A percentile compares a stretch with the other conserved stretches of the same genome.
Evolutionary conservation across 30 jellyfish, hydroid and myxozoan species (phyloP).

Genomic region (Cassiopea xamachana): DNA sequence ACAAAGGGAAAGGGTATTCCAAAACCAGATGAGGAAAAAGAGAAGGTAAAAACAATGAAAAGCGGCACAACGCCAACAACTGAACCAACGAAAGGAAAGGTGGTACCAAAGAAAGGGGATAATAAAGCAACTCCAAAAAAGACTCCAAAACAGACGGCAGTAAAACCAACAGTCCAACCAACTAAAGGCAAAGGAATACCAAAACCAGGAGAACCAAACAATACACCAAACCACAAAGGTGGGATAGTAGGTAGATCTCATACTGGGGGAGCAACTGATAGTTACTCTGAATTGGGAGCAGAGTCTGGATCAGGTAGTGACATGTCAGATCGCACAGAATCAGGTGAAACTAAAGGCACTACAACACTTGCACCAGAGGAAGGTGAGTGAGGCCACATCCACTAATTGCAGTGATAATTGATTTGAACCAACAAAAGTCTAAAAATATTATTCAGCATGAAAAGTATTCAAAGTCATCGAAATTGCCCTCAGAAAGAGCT

Average conservation of each 20-base stretch:
- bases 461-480: no score
- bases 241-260: slow-evolving; percentile 33
- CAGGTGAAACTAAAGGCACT: slow-evolving; percentile 13
- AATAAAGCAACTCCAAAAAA: slow-evolving; percentile 20
- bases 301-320: slow-evolving; percentile 39
- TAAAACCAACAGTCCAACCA: slow-evolving; percentile 46
- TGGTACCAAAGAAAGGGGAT: slow-evolving; percentile 34
- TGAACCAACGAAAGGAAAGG: slow-evolving; percentile 27
- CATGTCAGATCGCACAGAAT: neutral
- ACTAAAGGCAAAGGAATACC: slow-evolving; percentile 69
- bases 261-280: neutral
- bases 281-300: neutral
- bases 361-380: slow-evolving; percentile 12
- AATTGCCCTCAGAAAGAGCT: neutral
- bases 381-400: neutral
- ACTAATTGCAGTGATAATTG: neutral
- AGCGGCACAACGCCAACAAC: slow-evolving; percentile 44
- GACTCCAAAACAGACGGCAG: slow-evolving; percentile 24
- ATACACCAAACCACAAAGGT: slow-evolving; percentile 65
- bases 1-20: slow-evolving; percentile 46
- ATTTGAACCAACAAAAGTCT: neutral
- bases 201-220: slow-evolving; percentile 48
- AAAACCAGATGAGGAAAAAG: slow-evolving; percentile 8
- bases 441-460: no score
- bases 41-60: slow-evolving; percentile 11